Evolutionary conservation across 2,888 invertebrate species (phyloP).

Genomic region (Heterodera filipjevi): DNA sequence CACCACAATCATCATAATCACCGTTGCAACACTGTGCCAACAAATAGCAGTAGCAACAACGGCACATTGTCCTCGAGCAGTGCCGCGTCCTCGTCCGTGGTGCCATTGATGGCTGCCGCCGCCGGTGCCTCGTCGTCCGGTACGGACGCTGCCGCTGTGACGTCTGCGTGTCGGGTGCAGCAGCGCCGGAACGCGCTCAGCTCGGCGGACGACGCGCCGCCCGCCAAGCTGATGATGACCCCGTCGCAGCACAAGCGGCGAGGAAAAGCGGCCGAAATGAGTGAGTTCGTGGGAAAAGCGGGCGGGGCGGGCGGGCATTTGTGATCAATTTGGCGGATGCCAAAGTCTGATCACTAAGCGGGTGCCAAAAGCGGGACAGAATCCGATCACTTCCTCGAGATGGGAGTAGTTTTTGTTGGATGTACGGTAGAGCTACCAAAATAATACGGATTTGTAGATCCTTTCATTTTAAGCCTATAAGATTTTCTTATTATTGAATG

Average conservation of each 20-base stretch:
- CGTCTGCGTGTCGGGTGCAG: conserved; percentile 49
- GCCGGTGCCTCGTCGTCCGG: conserved; percentile 20
- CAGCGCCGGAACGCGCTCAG: conserved; percentile 60
- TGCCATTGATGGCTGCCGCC: conserved; percentile 12
- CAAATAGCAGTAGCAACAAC: background rate
- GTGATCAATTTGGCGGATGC: too few relatives aligned
- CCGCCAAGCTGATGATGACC: background rate
- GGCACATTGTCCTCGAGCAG: background rate
- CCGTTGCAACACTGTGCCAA: too few relatives aligned
- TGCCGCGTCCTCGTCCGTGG: background rate
- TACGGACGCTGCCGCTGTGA: background rate
- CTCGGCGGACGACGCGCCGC: conserved; percentile 50
- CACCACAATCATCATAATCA: background rate
- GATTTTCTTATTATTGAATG: too few relatives aligned
- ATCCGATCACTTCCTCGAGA: too few relatives aligned
- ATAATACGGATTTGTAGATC: too few relatives aligned
- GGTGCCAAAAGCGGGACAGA: too few relatives aligned
- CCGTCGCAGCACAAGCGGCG: conserved; percentile 37
- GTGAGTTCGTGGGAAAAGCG: conserved; percentile 26
- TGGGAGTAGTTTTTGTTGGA: too few relatives aligned
- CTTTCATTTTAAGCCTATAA: too few relatives aligned
- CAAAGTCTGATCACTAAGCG: too few relatives aligned
- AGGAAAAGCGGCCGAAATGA: conserved; percentile 42
- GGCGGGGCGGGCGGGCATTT: too few relatives aligned
- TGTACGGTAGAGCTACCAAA: too few relatives aligned